Percentiles rank a stretch among this genome's conserved stretches.
Evolutionary conservation across 2,888 invertebrate genomes (phyloP).

Genomic region (Agonopterix subpropinquella): DNA sequence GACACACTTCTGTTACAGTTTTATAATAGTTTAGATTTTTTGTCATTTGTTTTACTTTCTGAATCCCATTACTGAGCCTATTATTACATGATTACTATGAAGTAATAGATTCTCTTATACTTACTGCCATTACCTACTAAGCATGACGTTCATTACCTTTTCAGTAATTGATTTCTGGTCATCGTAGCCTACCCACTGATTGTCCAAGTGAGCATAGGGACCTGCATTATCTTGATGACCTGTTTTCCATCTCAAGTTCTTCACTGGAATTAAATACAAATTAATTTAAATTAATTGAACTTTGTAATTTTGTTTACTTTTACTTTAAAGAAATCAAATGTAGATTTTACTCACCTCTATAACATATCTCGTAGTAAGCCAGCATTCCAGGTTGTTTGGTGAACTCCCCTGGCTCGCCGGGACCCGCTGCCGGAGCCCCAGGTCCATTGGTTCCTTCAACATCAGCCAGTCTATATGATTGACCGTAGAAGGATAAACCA

Average conservation of each 20-base stretch:
- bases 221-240: constrained; percentile 78
- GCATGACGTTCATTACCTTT: constrained; percentile 68
- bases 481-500: constrained; percentile 92
- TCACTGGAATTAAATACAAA: constrained; percentile 56
- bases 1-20: too few species aligned
- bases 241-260: constrained; percentile 80
- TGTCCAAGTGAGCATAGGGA: constrained; percentile 85
- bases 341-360: constrained; percentile 55
- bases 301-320: too few species aligned
- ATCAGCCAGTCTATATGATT: constrained; percentile 82
- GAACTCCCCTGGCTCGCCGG: constrained; percentile 87
- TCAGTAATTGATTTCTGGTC: constrained; percentile 84
- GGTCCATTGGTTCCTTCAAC: constrained; percentile 52
- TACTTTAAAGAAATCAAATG: too few species aligned
- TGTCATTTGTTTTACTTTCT: too few species aligned
- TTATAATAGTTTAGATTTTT: too few species aligned
- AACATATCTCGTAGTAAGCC: constrained; percentile 90
- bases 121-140: too few species aligned
- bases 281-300: neutral
- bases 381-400: constrained; percentile 92
- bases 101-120: too few species aligned
- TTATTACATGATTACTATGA: too few species aligned
- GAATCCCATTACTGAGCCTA: too few species aligned
- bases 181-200: constrained; percentile 95
- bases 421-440: constrained; percentile 81